Percentiles rank a stretch among this genome's conserved stretches.
These are phyloP conservation scores for Ceriagrion tenellum DNA, from an alignment of 2,888 invertebrate genomes.

Conservation along the genomic window DNA sequence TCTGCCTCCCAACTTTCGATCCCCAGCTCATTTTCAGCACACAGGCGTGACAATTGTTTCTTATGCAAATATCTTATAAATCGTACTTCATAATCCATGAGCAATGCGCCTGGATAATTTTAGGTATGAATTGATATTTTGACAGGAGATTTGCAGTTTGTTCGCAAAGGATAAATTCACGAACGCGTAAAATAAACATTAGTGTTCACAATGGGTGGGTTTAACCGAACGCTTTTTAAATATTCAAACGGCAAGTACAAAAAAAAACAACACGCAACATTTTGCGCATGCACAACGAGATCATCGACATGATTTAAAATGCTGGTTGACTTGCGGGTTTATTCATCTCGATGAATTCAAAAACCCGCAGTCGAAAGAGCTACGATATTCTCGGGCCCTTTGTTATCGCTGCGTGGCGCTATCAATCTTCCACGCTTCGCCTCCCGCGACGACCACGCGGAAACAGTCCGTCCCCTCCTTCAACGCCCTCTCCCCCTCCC, in stretches of 20 bases:
- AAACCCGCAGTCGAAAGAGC: neutral
- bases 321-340: neutral
- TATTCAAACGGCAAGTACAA: neutral
- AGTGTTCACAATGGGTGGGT: neutral
- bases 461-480: neutral
- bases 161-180: neutral
- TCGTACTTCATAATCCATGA: neutral
- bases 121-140: neutral
- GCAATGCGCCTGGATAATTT: neutral
- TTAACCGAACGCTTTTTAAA: neutral
- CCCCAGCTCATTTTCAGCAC: too few relatives aligned
- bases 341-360: neutral
- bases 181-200: neutral
- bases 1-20: too few relatives aligned
- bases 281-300: neutral
- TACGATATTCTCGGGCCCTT: neutral
- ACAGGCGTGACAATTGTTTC: too few relatives aligned
- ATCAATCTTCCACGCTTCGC: conserved; percentile 14
- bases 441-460: neutral
- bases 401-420: neutral
- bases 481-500: too few relatives aligned
- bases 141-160: neutral
- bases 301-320: neutral
- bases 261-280: neutral
- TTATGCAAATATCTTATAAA: too few relatives aligned